Base-by-base conservation (phyloP, 2,797 vertebrate genomes). In the Selene dorsalis region DNA sequence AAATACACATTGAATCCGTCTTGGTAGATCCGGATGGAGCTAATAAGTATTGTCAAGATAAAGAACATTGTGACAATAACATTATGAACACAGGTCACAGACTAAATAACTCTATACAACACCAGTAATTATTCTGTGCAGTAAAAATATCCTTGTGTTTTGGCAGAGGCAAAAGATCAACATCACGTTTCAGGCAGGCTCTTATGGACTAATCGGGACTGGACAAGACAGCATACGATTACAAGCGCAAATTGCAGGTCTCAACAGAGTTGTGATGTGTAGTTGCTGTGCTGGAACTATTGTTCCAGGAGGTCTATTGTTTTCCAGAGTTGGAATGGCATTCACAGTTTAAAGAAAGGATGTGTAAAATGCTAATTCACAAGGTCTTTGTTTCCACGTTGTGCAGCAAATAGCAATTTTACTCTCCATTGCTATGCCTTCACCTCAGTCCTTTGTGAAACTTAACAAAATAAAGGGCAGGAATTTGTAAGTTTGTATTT, bases 221-320 rank as follows among this genome's bases (percentile, higher is more conserved):
- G 80, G 84, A 87, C 79, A 50, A 45, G 90, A 83, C 86, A 90
- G 67, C 77, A 32, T 88, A 66, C 65, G 90, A 92, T 92, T 92
- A 90, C 74, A 84, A 68, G 69, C 68, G 73, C 80, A 89, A 91
- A 92, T 91, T 89, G 83, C 84, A 84, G 81, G 77, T 84, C 63
- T 88, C 59, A 38, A 20, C 76, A 77, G 76, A 75, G 77, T 85
- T 78, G 32, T 73, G 83, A 73, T 87, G 66, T 86, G 77, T 68
- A 79, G 66, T 64, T 80, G 71, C 43, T 68, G 39, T n/a, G 57
- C 79, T 73, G 52, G 77, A 84, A 59, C 70, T 67, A 88, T 88
- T 84, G 69, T 87, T 87, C 61, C 22, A 41, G 22, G 35, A 75
- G n/a, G 45, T 59, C 58, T 78, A 81, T 91, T 86, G 86, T 89